Percentiles rank a stretch among this genome's conserved stretches.
phyloP scores from a whole-genome alignment of 2,888 invertebrate genomes.

The Mythimna lalbum region DNA sequence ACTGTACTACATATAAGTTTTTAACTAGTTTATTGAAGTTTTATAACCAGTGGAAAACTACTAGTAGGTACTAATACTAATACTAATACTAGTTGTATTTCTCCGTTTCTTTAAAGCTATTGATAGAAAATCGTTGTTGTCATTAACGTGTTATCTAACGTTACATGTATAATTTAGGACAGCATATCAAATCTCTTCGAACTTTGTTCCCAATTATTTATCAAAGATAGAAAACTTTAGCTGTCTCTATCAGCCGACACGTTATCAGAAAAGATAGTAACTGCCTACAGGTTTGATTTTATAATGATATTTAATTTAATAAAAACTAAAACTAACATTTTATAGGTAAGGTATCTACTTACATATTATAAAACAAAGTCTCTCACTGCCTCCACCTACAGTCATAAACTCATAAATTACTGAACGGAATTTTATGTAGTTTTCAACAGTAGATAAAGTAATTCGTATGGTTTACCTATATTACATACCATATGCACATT shows the following conservation, averaged over 20 bases:
- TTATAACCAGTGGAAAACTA: background rate
- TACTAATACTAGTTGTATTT: background rate
- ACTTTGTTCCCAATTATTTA: slow-evolving; percentile 9
- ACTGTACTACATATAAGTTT: background rate
- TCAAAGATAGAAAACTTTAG: slow-evolving; percentile 1
- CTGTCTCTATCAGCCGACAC: background rate
- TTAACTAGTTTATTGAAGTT: background rate
- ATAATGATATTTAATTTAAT: background rate
- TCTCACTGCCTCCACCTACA: too few relatives aligned
- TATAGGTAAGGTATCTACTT: background rate
- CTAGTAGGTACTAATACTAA: too few relatives aligned
- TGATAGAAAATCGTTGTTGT: background rate
- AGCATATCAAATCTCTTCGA: background rate
- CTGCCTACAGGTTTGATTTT: background rate
- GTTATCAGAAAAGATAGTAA: slow-evolving; percentile 20
- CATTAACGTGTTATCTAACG: background rate
- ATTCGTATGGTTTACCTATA: too few relatives aligned
- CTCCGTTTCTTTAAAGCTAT: background rate
- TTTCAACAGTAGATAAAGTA: too few relatives aligned
- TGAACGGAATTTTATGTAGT: too few relatives aligned
- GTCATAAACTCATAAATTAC: too few relatives aligned
- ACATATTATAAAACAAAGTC: too few relatives aligned
- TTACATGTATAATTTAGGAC: background rate
- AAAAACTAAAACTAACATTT: too few relatives aligned
- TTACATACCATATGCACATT: too few relatives aligned